Evolutionary conservation across 2,797 vertebrate species (phyloP).

Genomic region (Coregonus ussuriensis): DNA sequence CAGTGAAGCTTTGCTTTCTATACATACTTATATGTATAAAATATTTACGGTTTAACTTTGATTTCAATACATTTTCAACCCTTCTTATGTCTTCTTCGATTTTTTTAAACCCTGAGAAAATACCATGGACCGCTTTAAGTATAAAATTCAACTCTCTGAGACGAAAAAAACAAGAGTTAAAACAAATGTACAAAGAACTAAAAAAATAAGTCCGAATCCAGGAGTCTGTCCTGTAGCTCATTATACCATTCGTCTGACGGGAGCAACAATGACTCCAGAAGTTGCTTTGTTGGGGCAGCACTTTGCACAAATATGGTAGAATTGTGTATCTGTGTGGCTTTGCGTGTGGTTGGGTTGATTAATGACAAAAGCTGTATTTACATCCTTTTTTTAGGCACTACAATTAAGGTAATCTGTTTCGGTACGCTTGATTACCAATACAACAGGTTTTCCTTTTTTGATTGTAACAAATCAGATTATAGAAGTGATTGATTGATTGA

Average conservation of each 20-base stretch:
- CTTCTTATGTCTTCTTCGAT: constrained; percentile 54
- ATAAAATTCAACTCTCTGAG: constrained; percentile 71
- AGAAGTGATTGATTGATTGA: constrained; percentile 60
- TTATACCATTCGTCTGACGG: constrained; percentile 36
- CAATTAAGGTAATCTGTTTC: constrained; percentile 59
- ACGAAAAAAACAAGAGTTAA: constrained; percentile 28
- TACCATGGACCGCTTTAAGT: constrained; percentile 70
- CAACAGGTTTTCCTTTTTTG: constrained; percentile 54
- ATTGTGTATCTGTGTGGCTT: constrained; percentile 37
- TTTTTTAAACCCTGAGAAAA: constrained; percentile 76
- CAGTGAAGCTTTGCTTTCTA: constrained; percentile 61
- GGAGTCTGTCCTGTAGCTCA: constrained; percentile 56
- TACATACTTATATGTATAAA: constrained; percentile 60
- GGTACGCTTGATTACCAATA: constrained; percentile 42
- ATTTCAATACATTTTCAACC: constrained; percentile 61
- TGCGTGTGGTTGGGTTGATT: constrained; percentile 54
- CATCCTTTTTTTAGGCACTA: constrained; percentile 74
- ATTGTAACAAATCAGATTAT: constrained; percentile 70
- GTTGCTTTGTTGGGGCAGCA: constrained; percentile 49
- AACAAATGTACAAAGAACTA: constrained; percentile 35
- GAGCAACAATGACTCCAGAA: constrained; percentile 33
- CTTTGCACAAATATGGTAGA: constrained; percentile 52
- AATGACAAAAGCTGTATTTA: constrained; percentile 64
- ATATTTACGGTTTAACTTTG: constrained; percentile 61
- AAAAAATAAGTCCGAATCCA: constrained; percentile 53